phyloP scores from a whole-genome alignment of 2,113 vertebrate genomes.

The Choloepus hoffmanni region DNA sequence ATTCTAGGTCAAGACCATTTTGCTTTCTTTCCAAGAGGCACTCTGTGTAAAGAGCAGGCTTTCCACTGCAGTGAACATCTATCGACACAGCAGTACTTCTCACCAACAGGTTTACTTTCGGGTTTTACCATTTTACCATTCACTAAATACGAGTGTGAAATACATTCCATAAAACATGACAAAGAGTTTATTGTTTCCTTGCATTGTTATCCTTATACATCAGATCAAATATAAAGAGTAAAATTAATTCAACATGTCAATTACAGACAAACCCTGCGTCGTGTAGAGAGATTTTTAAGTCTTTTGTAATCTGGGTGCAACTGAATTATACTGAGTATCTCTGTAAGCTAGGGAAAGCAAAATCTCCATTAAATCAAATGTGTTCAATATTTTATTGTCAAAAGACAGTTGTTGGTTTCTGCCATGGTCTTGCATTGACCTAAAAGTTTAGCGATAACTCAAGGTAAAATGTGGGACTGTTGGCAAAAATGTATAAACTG shows the following conservation, averaged over 20 bases:
- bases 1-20: neutral
- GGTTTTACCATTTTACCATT: neutral
- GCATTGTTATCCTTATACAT: neutral
- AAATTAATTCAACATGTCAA: slow-evolving; percentile 3
- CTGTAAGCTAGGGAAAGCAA: neutral
- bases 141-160: neutral
- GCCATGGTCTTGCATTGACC: neutral
- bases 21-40: neutral
- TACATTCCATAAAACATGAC: neutral
- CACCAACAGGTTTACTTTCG: neutral
- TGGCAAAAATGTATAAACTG: neutral
- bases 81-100: neutral
- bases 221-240: neutral
- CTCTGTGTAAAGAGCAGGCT: neutral
- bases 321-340: neutral
- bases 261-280: neutral
- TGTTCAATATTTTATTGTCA: neutral
- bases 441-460: slow-evolving; percentile 5
- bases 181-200: neutral
- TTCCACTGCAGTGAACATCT: neutral
- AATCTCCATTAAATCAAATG: neutral
- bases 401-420: neutral
- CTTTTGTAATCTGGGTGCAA: neutral
- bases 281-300: neutral
- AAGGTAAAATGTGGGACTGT: neutral